A percentile compares a stretch with the other conserved stretches of the same genome.
phyloP scores from a whole-genome alignment of 2,113 vertebrate species.

The Poicephalus meyeri region DNA sequence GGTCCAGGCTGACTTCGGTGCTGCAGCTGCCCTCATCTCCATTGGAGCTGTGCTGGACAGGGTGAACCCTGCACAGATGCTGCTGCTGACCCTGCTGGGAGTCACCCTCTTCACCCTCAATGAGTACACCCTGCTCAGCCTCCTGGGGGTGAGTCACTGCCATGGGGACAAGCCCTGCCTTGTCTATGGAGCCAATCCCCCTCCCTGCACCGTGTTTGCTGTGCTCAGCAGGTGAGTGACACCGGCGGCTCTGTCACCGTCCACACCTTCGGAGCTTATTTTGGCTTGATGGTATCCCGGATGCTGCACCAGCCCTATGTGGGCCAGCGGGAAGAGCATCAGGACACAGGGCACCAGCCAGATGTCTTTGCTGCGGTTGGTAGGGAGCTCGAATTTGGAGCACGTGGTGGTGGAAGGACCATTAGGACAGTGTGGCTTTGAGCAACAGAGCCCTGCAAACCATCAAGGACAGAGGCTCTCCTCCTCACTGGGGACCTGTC shows the following conservation, averaged over 20 bases:
- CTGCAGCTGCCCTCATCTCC: constrained; percentile 86
- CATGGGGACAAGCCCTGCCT: accelerated
- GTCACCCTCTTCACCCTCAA: constrained; percentile 83
- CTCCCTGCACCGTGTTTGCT: accelerated
- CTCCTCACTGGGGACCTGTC: neutral
- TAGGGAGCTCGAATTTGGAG: constrained; percentile 1
- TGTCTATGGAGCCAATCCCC: neutral
- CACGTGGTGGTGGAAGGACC: neutral
- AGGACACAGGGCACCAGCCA: constrained; percentile 74
- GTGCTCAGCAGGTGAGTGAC: constrained; percentile 79
- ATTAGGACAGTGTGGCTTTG: neutral
- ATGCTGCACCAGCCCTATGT: constrained; percentile 77
- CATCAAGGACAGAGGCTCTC: neutral
- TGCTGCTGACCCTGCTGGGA: constrained; percentile 87
- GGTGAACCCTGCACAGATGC: constrained; percentile 84
- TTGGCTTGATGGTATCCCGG: constrained; percentile 85
- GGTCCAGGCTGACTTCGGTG: constrained; percentile 91
- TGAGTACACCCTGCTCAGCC: constrained; percentile 80
- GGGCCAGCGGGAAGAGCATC: constrained; percentile 77
- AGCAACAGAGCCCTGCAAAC: neutral
- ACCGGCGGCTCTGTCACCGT: constrained; percentile 91
- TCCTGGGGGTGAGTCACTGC: constrained; percentile 77
- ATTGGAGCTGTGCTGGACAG: constrained; percentile 86
- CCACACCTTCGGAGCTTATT: constrained; percentile 93
- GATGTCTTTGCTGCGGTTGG: constrained; percentile 91